Base-by-base conservation (phyloP, 2,797 vertebrate species). In the Gallinago solitaria region DNA sequence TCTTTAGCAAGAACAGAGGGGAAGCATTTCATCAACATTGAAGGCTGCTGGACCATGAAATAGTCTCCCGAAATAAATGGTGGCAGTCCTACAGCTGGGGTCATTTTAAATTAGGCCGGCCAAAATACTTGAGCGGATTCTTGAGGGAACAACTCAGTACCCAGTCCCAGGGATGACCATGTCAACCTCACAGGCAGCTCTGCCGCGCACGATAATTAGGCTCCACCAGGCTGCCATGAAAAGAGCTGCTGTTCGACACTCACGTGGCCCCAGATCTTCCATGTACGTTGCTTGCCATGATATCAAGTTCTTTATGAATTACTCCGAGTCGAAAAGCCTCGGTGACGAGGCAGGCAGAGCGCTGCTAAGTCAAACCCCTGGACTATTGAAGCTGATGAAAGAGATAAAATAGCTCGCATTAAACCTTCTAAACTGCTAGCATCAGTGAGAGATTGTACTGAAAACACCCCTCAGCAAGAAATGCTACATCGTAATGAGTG, bases 1-100 rank as follows among this genome's bases (percentile, higher is more conserved):
- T 95, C 81, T 96, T 95, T 92, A 96, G 78, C 57, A 89, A 90
- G 93, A 97, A 92, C 93, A 92, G 75, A 90, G 61, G 61, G 71
- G 83, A 95, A 97, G 77, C 77, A 89, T 89, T 95, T 93, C 67
- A 94, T 96, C 94, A 95, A 75, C 91, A 64, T 77, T 5, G 21
- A 90, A 85, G 57, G 41, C 64, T 87, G 81, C 90, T 80, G 90
- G 91, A 95, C 86, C 83, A 1, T 95, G 93, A 97, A 97, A 96
- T 93, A 95, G 90, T 81, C 91, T 95, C 75, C 78, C 0, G 2
- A 89, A 96, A 95, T 87, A 96, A 94, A 95, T 81, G 68, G 71
- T 61, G 79, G 68, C 84, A 85, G 91, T 50, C 83, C 75, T 95
- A 71, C 30, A 80, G 86, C 78, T 92, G 3, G 0, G 91, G 96